Evolutionary conservation across 2,797 vertebrate genomes (phyloP).

Genomic region (Pelobates cultripes): DNA sequence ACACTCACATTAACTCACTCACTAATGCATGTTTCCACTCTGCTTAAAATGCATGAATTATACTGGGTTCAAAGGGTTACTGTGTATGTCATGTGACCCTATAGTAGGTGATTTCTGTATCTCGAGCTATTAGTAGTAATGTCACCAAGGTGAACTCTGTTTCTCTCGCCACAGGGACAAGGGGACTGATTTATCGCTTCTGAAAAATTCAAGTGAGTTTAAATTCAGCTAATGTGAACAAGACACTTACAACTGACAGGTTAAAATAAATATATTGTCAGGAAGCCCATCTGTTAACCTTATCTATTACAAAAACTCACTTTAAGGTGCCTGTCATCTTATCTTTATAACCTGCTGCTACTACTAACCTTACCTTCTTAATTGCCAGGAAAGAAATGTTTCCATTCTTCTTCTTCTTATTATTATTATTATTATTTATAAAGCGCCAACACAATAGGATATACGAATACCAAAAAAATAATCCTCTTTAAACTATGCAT

Average conservation of each 20-base stretch:
- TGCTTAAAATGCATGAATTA: no score
- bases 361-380: conserved; percentile 32
- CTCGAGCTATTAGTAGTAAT: no score
- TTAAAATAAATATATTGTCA: conserved; percentile 42
- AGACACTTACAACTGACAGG: conserved; percentile 46
- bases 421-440: no score
- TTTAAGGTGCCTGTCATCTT: conserved; percentile 15
- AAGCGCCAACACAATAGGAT: no score
- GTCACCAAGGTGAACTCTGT: neutral
- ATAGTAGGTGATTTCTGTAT: no score
- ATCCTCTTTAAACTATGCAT: no score
- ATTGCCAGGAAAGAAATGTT: neutral
- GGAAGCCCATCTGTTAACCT: conserved; percentile 32
- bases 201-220: conserved; percentile 18
- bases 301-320: conserved; percentile 21
- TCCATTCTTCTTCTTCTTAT: no score
- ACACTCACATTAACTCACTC: no score
- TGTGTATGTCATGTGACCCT: no score
- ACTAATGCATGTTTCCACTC: no score
- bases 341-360: conserved; percentile 18
- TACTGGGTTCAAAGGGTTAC: no score
- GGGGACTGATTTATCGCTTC: conserved; percentile 36
- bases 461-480: no score
- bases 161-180: neutral
- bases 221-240: conserved; percentile 22